Evolutionary conservation across 2,888 invertebrate genomes (phyloP), one percentile per base, ranked within the genome.

Genomic region (Podabrus alpinus): DNA sequence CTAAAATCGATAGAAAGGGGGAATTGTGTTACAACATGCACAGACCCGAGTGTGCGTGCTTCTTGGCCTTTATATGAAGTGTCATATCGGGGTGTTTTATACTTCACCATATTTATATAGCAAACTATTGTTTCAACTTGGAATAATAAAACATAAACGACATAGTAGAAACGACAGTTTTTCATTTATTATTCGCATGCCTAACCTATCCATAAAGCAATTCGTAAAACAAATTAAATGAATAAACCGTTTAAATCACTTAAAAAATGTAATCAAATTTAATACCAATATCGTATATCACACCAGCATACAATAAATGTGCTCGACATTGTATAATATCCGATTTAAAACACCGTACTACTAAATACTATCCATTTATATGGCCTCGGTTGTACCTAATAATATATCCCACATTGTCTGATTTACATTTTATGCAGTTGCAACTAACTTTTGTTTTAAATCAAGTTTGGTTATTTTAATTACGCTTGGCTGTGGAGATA

Each of bases 1-100:
- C 19, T 21, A 64, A 73, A 73, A 73, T 73, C 73, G 68, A 73
- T 73, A 73, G 4, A 45, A 64, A 19, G 29, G 68, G 64, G 72
- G 61, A 69, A 73, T 73, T 73, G 73, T 69, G 62, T 29, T 64
- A 45, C 24, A 69, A 73, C 73, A 73, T 73, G 73, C 68, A 73
- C 68, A 62, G 19, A 19, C 25, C 24, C 60, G 73, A 21, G 64
- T 73, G 73, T 69, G 73, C 69, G 73, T 67, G 68, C 25, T 21
- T 64, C 62, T 17, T 17, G 19, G 19, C 21, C 21, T 64, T 19
- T 61, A 61, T 64, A 64, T 19, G 17, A 21, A 19, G 21, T 17
- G 17, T 17, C 21, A 17, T 19, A 19, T 19, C 21, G 19, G 19
- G 21, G 62, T 64, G 21, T 64, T 64, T 64, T 64, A 64, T 64